Conservation (phyloP, 2,797 vertebrate species). For the Pangasius mekongensis region DNA sequence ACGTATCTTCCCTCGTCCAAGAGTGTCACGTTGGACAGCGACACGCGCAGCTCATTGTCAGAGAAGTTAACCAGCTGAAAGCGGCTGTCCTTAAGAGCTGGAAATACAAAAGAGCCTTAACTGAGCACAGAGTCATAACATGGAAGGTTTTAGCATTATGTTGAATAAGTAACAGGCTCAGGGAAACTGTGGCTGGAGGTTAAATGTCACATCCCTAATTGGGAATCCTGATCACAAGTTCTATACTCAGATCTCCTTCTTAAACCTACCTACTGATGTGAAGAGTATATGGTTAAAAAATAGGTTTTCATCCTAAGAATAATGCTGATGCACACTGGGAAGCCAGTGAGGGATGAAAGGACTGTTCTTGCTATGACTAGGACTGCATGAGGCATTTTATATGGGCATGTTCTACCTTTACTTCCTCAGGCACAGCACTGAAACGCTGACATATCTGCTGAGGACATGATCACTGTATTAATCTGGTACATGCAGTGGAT, state of each 20-base stretch:
- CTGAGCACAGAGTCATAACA: not conserved
- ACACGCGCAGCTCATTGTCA: constrained; percentile 85
- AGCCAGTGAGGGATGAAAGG: constrained; percentile 43
- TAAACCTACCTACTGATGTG: constrained; percentile 39
- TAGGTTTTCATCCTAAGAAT: constrained; percentile 42
- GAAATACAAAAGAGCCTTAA: constrained; percentile 25
- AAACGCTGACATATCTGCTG: not conserved
- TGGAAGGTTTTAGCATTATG: not conserved
- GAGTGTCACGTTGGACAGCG: constrained; percentile 84
- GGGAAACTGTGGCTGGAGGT: not conserved
- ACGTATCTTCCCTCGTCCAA: constrained; percentile 86
- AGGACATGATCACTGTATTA: constrained; percentile 29
- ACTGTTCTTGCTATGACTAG: constrained; percentile 26
- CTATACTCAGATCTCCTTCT: constrained; percentile 36
- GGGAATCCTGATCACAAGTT: constrained; percentile 46
- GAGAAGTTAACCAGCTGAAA: constrained; percentile 91
- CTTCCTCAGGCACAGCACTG: not conserved
- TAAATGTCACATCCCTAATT: constrained; percentile 38
- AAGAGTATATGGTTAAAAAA: constrained; percentile 9
- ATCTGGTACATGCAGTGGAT: constrained; percentile 16
- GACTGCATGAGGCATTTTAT: constrained; percentile 44
- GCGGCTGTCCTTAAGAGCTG: constrained; percentile 87
- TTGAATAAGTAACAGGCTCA: not conserved
- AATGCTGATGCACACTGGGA: constrained; percentile 42
- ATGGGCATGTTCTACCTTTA: constrained; percentile 2